Evolutionary conservation across 2,113 vertebrate species (phyloP).

Genomic region (Neodon shergylaensis): DNA sequence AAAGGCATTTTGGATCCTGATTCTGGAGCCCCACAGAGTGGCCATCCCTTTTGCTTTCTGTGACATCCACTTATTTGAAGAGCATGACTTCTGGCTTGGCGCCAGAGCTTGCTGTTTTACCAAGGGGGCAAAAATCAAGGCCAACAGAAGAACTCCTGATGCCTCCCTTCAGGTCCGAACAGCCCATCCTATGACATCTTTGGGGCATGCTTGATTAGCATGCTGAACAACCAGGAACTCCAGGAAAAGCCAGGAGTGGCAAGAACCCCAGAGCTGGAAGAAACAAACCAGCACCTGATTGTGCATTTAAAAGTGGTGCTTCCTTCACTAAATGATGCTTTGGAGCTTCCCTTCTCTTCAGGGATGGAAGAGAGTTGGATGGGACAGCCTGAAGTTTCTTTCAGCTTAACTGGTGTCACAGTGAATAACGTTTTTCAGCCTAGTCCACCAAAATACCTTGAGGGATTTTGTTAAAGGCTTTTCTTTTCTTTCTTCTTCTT

Average conservation of each 20-base stretch:
- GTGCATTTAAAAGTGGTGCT: neutral
- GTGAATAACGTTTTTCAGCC: neutral
- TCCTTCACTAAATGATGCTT: slow-evolving; percentile 4
- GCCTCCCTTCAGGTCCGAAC: neutral
- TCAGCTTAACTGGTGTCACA: neutral
- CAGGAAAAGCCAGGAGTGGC: neutral
- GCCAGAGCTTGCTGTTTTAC: neutral
- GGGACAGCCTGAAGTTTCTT: neutral
- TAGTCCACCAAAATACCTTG: neutral
- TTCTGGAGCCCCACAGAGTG: neutral
- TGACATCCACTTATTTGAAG: neutral
- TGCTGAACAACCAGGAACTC: accelerated
- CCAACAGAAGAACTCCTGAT: neutral
- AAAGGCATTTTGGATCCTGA: neutral
- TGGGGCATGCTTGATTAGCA: neutral
- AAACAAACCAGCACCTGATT: neutral
- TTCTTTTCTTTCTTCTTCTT: no score
- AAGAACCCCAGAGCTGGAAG: neutral
- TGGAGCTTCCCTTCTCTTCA: neutral
- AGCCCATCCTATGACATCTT: neutral
- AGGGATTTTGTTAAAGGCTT: neutral
- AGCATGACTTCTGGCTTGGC: neutral
- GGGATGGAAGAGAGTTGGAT: neutral
- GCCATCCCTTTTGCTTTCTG: neutral
- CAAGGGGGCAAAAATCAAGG: neutral